Evolutionary conservation across 2,888 invertebrate genomes (phyloP).

Genomic region (Cantharis rustica): DNA sequence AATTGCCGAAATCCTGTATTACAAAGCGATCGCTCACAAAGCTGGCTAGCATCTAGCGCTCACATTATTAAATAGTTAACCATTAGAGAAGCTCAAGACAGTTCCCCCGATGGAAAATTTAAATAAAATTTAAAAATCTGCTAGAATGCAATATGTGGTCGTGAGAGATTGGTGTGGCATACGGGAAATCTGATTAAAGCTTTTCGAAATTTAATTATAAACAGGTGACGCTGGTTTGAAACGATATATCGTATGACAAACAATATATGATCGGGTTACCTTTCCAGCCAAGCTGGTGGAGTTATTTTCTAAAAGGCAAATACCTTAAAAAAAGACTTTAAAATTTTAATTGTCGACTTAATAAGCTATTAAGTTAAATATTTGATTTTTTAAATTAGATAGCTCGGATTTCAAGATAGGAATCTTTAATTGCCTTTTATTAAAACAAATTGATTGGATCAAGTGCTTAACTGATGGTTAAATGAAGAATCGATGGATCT

Average conservation of each 20-base stretch:
- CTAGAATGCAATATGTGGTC: neutral
- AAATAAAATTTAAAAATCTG: neutral
- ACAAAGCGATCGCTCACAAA: neutral
- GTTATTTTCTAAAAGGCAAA: conserved; percentile 12
- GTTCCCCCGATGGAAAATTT: neutral
- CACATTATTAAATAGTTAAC: neutral
- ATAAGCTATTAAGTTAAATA: conserved; percentile 8
- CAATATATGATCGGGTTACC: neutral
- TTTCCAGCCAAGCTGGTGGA: neutral
- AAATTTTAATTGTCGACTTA: conserved; percentile 24
- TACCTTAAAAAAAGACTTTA: conserved; percentile 11
- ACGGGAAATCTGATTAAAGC: neutral
- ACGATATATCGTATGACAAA: neutral
- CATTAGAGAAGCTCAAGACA: too few relatives aligned
- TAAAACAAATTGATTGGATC: conserved; percentile 24
- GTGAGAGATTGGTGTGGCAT: neutral
- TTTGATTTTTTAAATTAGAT: neutral
- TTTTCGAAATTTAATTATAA: neutral
- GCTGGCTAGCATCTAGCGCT: neutral
- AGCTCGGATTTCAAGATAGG: conserved; percentile 16
- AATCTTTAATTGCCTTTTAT: conserved; percentile 28
- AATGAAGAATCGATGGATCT: conserved; percentile 16
- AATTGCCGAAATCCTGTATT: neutral
- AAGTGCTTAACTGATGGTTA: conserved; percentile 20
- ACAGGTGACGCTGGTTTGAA: neutral